Percentiles rank a stretch among this genome's conserved stretches.
Conservation (phyloP, 92 coral and sea anemone species). For the Bergia puertoricense region DNA sequence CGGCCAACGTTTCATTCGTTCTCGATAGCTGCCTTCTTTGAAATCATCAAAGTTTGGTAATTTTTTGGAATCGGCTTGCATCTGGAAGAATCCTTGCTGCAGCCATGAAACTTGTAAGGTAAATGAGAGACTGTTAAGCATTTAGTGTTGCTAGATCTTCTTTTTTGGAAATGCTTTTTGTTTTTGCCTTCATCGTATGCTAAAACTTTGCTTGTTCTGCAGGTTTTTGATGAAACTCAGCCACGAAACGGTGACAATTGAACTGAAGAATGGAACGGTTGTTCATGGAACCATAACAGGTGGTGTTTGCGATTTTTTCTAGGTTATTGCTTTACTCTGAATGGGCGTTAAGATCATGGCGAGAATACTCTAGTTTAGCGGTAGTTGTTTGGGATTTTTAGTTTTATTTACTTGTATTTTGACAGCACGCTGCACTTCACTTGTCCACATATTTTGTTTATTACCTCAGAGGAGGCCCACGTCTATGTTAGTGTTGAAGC, state of each 20-base stretch:
- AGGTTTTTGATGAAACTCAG: constrained; percentile 99
- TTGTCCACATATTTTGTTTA: no score
- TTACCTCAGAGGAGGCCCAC: no score
- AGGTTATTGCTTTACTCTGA: neutral
- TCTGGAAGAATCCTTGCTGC: constrained; percentile 77
- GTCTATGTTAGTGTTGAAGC: no score
- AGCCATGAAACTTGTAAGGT: constrained; percentile 99
- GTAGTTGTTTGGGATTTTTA: no score
- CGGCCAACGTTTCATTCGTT: constrained; percentile 49
- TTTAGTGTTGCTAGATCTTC: neutral
- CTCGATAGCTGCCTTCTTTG: constrained; percentile 79
- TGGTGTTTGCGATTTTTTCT: constrained; percentile 6
- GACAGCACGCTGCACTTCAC: no score
- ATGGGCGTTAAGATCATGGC: neutral
- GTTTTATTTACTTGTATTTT: no score
- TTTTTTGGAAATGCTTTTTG: constrained; percentile 17
- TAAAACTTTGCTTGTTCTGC: constrained; percentile 37
- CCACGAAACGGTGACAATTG: constrained; percentile 98
- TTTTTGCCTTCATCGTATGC: neutral
- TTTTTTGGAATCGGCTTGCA: constrained; percentile 93
- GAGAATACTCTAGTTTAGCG: no score
- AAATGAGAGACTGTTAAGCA: constrained; percentile 20
- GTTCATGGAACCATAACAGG: constrained; percentile 99
- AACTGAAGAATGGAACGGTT: constrained; percentile 97
- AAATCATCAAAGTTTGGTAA: constrained; percentile 66